These are phyloP conservation scores for Podabrus alpinus DNA, from an alignment of 2,888 invertebrate genomes.

Conservation along the genomic window DNA sequence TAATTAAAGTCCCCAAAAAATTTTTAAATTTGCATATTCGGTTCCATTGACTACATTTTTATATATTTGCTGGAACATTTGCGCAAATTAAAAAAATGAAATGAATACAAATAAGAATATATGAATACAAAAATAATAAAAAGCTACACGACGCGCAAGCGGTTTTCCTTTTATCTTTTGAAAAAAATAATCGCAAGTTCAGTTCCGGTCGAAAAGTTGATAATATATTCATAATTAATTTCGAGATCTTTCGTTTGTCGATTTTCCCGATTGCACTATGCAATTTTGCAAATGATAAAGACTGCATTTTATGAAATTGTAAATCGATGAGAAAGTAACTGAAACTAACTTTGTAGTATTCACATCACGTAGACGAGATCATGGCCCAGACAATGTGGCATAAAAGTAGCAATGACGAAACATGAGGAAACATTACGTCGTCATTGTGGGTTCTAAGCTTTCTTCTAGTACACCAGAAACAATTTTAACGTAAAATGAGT, in stretches of 20 bases:
- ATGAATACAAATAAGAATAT: background rate
- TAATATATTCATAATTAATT: background rate
- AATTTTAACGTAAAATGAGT: constrained; percentile 17
- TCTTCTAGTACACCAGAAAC: constrained; percentile 14
- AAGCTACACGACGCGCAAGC: background rate
- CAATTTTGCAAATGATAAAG: background rate
- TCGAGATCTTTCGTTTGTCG: background rate
- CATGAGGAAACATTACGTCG: constrained; percentile 32
- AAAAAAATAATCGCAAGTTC: background rate
- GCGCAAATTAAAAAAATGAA: background rate
- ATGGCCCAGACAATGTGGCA: constrained; percentile 33
- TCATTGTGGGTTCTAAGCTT: constrained; percentile 24
- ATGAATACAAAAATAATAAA: background rate
- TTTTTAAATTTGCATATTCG: background rate
- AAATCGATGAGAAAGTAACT: background rate
- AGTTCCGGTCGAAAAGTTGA: background rate
- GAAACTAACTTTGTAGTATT: background rate
- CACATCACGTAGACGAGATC: constrained; percentile 32
- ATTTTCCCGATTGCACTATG: background rate
- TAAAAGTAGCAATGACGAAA: constrained; percentile 36
- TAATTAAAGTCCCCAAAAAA: background rate
- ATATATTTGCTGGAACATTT: background rate
- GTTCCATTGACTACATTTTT: background rate
- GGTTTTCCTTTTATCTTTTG: background rate
- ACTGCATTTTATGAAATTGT: background rate